Percentiles rank a stretch among this genome's conserved stretches.
Conservation (phyloP, 1,140 invertebrate genomes). For the Drosophila auraria region DNA sequence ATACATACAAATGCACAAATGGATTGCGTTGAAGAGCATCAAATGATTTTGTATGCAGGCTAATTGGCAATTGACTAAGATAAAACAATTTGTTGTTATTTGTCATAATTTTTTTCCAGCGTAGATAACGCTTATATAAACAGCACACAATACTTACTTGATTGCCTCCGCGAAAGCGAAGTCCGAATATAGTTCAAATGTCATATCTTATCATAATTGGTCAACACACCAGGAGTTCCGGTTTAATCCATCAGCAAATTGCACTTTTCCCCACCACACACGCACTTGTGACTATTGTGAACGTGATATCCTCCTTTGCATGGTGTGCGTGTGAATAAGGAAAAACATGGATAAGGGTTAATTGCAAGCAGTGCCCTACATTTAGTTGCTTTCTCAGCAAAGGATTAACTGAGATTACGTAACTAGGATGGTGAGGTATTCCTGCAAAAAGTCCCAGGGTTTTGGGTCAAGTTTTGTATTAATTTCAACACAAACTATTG, state of each 20-base stretch:
- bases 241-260: conserved; percentile 4
- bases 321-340: neutral
- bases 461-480: neutral
- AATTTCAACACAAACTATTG: neutral
- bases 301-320: neutral
- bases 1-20: conserved; percentile 8
- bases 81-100: conserved; percentile 14
- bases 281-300: neutral
- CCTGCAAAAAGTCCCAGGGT: neutral
- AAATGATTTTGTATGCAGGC: conserved; percentile 1
- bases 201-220: conserved; percentile 29
- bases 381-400: conserved; percentile 6
- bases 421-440: conserved; percentile 5
- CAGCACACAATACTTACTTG: neutral
- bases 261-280: neutral
- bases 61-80: conserved; percentile 35
- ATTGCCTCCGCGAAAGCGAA: conserved; percentile 12
- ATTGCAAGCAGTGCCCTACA: conserved; percentile 12
- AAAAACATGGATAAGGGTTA: conserved; percentile 8
- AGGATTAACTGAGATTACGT: conserved; percentile 31
- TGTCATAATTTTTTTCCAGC: conserved; percentile 7
- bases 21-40: neutral
- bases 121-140: conserved; percentile 35
- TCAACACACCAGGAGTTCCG: conserved; percentile 8
- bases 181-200: conserved; percentile 12